Percentiles rank a stretch among this genome's conserved stretches.
Conservation (phyloP, 2,113 vertebrate species). For the Pseudonaja textilis region DNA sequence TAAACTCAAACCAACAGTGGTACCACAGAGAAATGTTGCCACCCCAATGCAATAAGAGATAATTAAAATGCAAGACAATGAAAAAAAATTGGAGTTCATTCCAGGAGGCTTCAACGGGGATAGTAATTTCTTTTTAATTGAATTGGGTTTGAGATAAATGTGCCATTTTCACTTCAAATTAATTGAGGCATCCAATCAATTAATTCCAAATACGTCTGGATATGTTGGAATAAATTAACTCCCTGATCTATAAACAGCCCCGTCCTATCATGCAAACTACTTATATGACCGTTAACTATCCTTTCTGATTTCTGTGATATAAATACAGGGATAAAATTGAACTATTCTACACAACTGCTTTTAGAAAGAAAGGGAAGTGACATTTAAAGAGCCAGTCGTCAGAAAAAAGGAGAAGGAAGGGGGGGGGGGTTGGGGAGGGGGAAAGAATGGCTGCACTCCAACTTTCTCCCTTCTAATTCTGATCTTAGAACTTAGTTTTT, state of each 20-base stretch:
- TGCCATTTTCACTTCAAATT: no score
- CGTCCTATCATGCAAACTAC: neutral
- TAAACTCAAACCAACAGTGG: neutral
- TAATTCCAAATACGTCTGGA: no score
- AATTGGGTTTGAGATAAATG: no score
- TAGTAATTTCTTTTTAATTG: neutral
- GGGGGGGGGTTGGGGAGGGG: rapidly evolving
- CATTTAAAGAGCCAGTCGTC: neutral
- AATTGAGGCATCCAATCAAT: no score
- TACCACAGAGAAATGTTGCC: neutral
- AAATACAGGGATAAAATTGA: neutral
- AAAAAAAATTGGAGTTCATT: no score
- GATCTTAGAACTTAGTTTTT: conserved; percentile 42
- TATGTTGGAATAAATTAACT: no score
- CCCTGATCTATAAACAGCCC: neutral
- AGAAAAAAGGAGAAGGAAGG: neutral
- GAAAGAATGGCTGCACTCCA: conserved; percentile 3
- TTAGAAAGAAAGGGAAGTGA: neutral
- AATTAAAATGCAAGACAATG: neutral
- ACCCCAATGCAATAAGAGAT: neutral
- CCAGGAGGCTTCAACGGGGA: neutral
- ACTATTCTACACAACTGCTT: neutral
- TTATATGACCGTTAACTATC: neutral
- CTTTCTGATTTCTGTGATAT: neutral
- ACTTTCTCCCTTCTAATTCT: conserved; percentile 35